phyloP scores from a whole-genome alignment of 2,797 vertebrate species.

The Moxostoma hubbsi region DNA sequence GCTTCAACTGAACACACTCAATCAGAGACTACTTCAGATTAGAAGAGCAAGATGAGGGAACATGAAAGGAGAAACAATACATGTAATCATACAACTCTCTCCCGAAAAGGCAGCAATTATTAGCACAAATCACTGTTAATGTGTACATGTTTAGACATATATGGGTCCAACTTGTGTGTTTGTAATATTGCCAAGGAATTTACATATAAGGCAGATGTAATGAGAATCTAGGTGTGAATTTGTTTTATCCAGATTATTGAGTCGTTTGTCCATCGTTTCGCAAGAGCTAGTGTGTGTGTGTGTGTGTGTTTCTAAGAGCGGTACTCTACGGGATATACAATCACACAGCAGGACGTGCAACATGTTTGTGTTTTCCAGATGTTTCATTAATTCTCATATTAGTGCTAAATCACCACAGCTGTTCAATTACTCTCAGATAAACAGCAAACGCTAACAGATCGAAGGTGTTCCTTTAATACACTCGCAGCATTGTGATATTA shows the following conservation, averaged over 20 bases:
- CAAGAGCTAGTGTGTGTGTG: background rate
- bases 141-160: background rate
- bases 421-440: constrained; percentile 23
- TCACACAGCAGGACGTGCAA: constrained; percentile 1
- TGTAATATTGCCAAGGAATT: background rate
- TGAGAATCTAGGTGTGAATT: background rate
- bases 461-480: background rate
- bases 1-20: constrained; percentile 1
- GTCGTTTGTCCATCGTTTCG: background rate
- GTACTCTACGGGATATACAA: background rate
- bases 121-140: constrained; percentile 20
- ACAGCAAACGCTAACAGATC: background rate
- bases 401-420: constrained; percentile 27
- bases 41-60: background rate
- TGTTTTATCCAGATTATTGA: constrained; percentile 23
- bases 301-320: background rate
- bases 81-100: constrained; percentile 1
- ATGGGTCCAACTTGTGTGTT: background rate
- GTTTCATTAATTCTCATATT: constrained; percentile 34
- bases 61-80: constrained; percentile 9
- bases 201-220: background rate
- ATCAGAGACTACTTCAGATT: constrained; percentile 21
- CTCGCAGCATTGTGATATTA: background rate
- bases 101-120: background rate
- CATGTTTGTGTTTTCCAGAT: constrained; percentile 39